These are phyloP conservation scores for Morone saxatilis DNA, from an alignment of 2,113 vertebrate species.

Conservation along the genomic window DNA sequence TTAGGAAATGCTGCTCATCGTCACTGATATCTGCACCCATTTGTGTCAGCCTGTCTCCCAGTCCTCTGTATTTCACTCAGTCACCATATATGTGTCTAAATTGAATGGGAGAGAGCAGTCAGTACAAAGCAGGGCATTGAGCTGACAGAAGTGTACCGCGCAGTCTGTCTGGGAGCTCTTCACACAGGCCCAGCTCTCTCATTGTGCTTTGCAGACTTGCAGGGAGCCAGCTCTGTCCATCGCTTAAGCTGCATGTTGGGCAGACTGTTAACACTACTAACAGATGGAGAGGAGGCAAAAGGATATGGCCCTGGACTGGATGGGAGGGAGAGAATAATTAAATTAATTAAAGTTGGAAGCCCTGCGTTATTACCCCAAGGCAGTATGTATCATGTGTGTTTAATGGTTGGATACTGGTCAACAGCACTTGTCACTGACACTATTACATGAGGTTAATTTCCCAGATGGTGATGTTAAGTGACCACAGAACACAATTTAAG, in stretches of 20 bases:
- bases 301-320: background rate
- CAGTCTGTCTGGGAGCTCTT: slow-evolving; percentile 39
- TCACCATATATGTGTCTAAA: background rate
- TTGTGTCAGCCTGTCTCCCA: background rate
- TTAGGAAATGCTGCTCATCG: slow-evolving; percentile 1
- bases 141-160: slow-evolving; percentile 48
- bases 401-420: background rate
- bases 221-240: background rate
- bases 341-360: background rate
- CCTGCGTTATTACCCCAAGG: background rate
- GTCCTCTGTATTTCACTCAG: slow-evolving; percentile 3
- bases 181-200: background rate
- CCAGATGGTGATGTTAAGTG: background rate
- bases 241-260: slow-evolving; percentile 1
- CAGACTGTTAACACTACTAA: background rate
- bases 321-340: background rate
- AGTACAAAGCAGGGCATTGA: slow-evolving; percentile 36
- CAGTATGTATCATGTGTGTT: background rate
- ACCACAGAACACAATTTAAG: background rate
- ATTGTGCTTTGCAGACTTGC: slow-evolving; percentile 23
- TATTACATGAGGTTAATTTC: background rate
- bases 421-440: too few relatives aligned
- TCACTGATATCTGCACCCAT: background rate
- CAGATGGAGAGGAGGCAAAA: slow-evolving; percentile 14
- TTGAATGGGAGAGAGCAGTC: slow-evolving; percentile 25